Base-by-base conservation (phyloP, 37 sponge, comb jelly and placozoan genomes). In the Trichoplax adhaerens region DNA sequence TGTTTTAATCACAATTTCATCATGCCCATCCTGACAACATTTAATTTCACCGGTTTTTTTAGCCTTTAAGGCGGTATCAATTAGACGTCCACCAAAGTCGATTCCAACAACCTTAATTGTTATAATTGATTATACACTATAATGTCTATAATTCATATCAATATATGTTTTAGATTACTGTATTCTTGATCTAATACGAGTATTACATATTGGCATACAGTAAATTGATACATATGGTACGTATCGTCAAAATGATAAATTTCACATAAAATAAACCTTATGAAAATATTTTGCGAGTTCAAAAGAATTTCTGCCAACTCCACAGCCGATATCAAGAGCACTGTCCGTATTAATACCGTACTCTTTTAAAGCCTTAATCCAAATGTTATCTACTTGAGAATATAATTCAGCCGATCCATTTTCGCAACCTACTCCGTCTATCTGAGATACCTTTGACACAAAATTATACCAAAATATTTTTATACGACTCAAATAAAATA, bases 21-120 rank as follows among this genome's bases (percentile, higher is more conserved):
- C 63, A 7, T 61, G 55, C 12, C 64, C 72, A 48, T 47, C 62
- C 3, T 29, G 63, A 3, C 5, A 53, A n/a, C 46, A 48, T n/a
- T 68, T 69, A 54, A 62, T 57, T n/a, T 48, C 56, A 7, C 80
- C 80, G 8, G 81, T 79, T 1, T 5, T 46, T 57, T 90, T 81
- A 5, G 86, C 56, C 52, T 73, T 51, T 59, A 76, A 65, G 10
- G 84, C 84, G 58, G 79, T 71, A 53, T 86, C 84, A 65, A 86
- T 73, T 55, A 86, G 76, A 2, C 87, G 57, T 6, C 87, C 91
- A 76, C 76, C 72, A 69, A 79, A 90, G 65, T 90, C 91, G 2
- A 90, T 70, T 50, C 87, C 91, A 54, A 86, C 67, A 58, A 89
- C 87, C 87, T 85, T 56, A 29, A 29, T 29, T 29, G 29, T 29